Evolutionary conservation across 1,140 invertebrate species (phyloP).

Genomic region (Apis mellifera): Amel_HAv3.1 CM009938.2:4657001-4657500

Average conservation of each 20-base stretch:
- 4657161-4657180: slow-evolving; percentile 21
- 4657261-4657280: slow-evolving; percentile 43
- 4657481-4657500: slow-evolving; percentile 30
- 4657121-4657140: background rate
- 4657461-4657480: background rate
- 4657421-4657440: slow-evolving; percentile 73
- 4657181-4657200: slow-evolving; percentile 42
- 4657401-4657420: slow-evolving; percentile 71
- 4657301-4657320: background rate
- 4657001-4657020: no score
- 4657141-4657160: slow-evolving; percentile 12
- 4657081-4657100: no score
- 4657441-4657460: slow-evolving; percentile 68
- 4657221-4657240: slow-evolving; percentile 57
- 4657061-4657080: no score
- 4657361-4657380: slow-evolving; percentile 34
- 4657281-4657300: slow-evolving; percentile 9
- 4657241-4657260: slow-evolving; percentile 53
- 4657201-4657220: slow-evolving; percentile 50
- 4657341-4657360: background rate
- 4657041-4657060: no score
- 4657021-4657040: no score
- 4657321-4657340: no score
- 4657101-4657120: no score
- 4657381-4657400: slow-evolving; percentile 51